These are phyloP conservation scores for Agriopis leucophaearia DNA, from an alignment of 2,888 invertebrate genomes.

Conservation along the genomic window DNA sequence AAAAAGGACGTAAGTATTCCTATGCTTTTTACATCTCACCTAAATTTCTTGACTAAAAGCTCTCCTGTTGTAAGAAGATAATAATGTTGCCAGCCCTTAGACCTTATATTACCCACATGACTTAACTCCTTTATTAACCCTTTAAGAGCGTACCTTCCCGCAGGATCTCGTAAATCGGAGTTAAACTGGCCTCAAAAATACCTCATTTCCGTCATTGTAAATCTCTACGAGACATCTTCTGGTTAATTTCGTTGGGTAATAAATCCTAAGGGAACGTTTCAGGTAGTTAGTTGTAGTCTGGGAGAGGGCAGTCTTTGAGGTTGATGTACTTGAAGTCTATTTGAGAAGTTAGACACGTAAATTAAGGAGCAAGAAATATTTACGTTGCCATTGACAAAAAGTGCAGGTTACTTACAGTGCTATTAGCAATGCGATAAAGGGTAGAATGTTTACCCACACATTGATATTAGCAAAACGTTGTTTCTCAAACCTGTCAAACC, in stretches of 20 bases:
- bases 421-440: neutral
- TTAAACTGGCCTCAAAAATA: slow-evolving; percentile 72
- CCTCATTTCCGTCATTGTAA: slow-evolving; percentile 77
- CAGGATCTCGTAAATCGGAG: slow-evolving; percentile 51
- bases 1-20: neutral
- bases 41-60: slow-evolving; percentile 13
- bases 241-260: slow-evolving; percentile 78
- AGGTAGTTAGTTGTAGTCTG: slow-evolving; percentile 47
- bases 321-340: slow-evolving; percentile 1
- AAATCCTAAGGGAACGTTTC: slow-evolving; percentile 67
- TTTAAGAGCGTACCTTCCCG: slow-evolving; percentile 36
- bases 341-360: slow-evolving; percentile 3
- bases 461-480: too few relatives aligned
- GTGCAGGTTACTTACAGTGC: neutral
- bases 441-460: too few relatives aligned
- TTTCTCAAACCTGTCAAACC: neutral
- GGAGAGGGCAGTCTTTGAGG: slow-evolving; percentile 35
- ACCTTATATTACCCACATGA: slow-evolving; percentile 23
- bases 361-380: neutral
- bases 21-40: neutral
- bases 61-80: neutral
- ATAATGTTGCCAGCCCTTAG: slow-evolving; percentile 12
- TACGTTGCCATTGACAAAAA: neutral
- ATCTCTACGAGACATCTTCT: slow-evolving; percentile 73
- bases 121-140: slow-evolving; percentile 41